Base-by-base conservation (phyloP, 2,888 invertebrate genomes). In the Pediacus dermestoides region DNA sequence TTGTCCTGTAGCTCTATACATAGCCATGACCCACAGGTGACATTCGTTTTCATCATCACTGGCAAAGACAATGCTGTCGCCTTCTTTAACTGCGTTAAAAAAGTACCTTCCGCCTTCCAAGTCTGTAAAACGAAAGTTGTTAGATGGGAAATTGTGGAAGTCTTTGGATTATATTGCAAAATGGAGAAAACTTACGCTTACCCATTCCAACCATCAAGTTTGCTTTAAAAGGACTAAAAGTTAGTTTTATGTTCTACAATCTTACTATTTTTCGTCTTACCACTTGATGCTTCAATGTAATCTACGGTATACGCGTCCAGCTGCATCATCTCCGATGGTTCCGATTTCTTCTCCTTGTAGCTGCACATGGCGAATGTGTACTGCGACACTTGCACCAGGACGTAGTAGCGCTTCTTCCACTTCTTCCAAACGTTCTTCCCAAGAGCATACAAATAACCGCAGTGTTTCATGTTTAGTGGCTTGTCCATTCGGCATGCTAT, bases 321-420 rank as follows among this genome's bases (percentile, higher is more conserved):
- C 71, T 97, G 96, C 89, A 97, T 93, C 91, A 99, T 96, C 74
- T 99, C 99, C 14, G 95, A 92, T 8, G 99, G 99, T 70, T 99
- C 97, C 13, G 93, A 89, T 73, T 97, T 97, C 77, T 96, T 97
- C 72, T 99, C 96, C 70, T 96, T 90, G 70, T 97, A 99, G 59
- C 94, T 96, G 74, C 99, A 99, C 83, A 99, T 90, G 27, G 99
- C 97, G 75, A 99, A 99, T 22, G 97, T 97, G 72, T 99, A 99
- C 74, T 99, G 99, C 45, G 96, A 96, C 27, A 97, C 96, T 80
- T 99, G 97, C 30, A 99, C 97, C 51, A 99, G 75, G 50, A 97
- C 95, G 78, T 90, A 96, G 72, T 97, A 99, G 39, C 99, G 79
- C 61, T 92, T 89, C 74, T 99, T 99, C 96, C 97, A 99, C 68